phyloP scores from a whole-genome alignment of 2,888 invertebrate species.

The Agrenia bidenticulata region DNA sequence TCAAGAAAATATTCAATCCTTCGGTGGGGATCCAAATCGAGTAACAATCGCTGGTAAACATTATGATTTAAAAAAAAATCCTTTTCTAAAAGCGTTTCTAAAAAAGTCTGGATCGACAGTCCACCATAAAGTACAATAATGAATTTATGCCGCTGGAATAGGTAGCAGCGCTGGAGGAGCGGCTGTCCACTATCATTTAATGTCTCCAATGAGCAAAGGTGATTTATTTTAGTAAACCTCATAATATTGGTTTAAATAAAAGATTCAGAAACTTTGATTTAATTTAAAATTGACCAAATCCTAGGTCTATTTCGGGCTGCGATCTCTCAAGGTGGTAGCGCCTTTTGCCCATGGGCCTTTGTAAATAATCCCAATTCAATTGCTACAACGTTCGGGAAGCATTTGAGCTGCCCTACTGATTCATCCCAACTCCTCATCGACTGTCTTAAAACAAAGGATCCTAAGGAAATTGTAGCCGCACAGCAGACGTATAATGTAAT shows the following conservation, averaged over 20 bases:
- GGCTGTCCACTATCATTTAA: constrained; percentile 23
- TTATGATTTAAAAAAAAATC: no score
- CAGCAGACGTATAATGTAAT: constrained; percentile 11
- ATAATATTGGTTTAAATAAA: no score
- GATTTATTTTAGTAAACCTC: not conserved
- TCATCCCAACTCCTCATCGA: constrained; percentile 4
- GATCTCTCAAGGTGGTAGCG: constrained; percentile 26
- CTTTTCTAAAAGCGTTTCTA: no score
- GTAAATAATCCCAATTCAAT: constrained; percentile 10
- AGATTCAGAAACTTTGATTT: not conserved
- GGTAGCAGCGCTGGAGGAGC: constrained; percentile 30
- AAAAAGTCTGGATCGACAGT: no score
- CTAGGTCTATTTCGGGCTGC: constrained; percentile 22
- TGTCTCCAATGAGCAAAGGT: constrained; percentile 28
- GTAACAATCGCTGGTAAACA: constrained; percentile 23
- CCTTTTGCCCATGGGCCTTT: constrained; percentile 18
- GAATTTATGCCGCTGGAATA: no score
- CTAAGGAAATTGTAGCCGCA: constrained; percentile 17
- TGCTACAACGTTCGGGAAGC: constrained; percentile 17
- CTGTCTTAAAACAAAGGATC: constrained; percentile 27
- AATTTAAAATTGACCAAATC: not conserved
- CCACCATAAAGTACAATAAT: no score
- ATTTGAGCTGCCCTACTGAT: constrained; percentile 19
- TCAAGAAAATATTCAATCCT: constrained; percentile 19
- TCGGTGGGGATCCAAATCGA: constrained; percentile 27